Conservation (phyloP, 1,140 invertebrate genomes). For the Cepaea nemoralis region DNA sequence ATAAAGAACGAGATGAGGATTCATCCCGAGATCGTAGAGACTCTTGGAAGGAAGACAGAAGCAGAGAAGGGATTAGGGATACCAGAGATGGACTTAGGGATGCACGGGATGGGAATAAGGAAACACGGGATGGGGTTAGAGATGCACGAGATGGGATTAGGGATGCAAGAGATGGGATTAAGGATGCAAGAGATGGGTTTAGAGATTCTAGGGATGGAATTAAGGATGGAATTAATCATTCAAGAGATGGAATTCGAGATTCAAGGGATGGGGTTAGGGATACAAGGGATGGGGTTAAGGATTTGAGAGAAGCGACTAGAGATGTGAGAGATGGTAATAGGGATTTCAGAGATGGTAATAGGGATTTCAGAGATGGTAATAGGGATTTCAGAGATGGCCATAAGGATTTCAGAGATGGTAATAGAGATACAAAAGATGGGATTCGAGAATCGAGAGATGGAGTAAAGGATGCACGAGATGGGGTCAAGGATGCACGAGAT, state of each 20-base stretch:
- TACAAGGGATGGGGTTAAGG: neutral
- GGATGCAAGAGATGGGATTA: too few species aligned
- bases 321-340: neutral
- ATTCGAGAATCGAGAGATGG: neutral
- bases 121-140: neutral
- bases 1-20: conserved; percentile 21
- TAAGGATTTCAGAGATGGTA: conserved; percentile 1
- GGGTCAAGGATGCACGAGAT: too few species aligned
- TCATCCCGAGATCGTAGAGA: conserved; percentile 26
- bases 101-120: neutral
- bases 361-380: too few species aligned
- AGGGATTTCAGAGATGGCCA: neutral
- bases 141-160: too few species aligned
- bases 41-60: conserved; percentile 39
- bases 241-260: too few species aligned
- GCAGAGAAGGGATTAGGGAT: conserved; percentile 28
- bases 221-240: too few species aligned
- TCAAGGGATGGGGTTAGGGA: too few species aligned
- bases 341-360: neutral
- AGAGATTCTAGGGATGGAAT: too few species aligned
- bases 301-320: conserved; percentile 12
- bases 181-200: too few species aligned
- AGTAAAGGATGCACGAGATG: neutral
- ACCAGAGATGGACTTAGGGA: conserved; percentile 31
- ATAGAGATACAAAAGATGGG: conserved; percentile 22